phyloP scores from a whole-genome alignment of 2,797 vertebrate genomes.

The Peromyscus attwateri region DNA sequence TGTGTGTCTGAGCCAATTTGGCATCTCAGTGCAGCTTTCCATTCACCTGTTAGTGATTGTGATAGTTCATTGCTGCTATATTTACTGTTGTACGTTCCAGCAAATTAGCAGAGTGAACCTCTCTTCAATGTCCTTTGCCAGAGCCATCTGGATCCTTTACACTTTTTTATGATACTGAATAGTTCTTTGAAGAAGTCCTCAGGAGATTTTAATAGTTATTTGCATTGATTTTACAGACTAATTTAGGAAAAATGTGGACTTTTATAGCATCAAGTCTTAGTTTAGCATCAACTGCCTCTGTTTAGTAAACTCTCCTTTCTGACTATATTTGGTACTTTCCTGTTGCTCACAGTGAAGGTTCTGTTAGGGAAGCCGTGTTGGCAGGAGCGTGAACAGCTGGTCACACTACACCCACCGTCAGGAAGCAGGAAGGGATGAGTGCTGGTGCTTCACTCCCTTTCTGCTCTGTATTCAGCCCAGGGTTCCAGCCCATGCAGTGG shows the following conservation, averaged over 20 bases:
- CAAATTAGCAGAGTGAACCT: not conserved
- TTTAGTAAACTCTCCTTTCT: not conserved
- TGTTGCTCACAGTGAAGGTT: not conserved
- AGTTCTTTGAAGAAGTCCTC: not conserved
- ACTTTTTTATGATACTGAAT: not conserved
- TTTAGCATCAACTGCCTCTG: not conserved
- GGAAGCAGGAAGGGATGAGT: not conserved
- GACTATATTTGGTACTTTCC: not conserved
- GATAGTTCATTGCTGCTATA: not conserved
- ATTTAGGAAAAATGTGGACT: conserved; percentile 23
- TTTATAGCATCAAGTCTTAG: not conserved
- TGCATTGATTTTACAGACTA: conserved; percentile 12
- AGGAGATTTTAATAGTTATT: not conserved
- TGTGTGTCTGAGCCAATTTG: not conserved
- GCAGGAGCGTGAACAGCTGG: not conserved
- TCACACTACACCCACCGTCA: no score
- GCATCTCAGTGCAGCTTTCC: not conserved
- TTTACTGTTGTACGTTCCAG: not conserved
- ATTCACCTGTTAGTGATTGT: not conserved
- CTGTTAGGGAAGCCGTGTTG: not conserved
- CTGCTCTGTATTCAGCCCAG: not conserved
- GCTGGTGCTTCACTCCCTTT: not conserved
- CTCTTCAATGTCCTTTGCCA: conserved; percentile 1
- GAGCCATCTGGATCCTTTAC: not conserved
- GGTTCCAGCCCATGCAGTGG: not conserved